These are phyloP conservation scores for Caenorhabditis uteleia DNA, from an alignment of 2,888 invertebrate species.

Conservation along the genomic window DNA sequence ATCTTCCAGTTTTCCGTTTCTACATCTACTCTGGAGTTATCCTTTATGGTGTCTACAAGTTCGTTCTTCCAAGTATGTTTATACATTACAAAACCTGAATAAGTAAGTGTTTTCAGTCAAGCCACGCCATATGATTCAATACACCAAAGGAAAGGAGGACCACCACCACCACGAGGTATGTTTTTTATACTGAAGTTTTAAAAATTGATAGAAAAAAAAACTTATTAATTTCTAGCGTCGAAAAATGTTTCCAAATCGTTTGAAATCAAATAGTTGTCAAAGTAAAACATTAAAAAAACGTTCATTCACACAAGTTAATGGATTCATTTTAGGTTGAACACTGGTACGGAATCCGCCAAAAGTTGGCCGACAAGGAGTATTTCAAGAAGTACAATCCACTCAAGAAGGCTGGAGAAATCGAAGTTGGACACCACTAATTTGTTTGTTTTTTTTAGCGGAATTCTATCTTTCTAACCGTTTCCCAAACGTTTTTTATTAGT, in stretches of 20 bases:
- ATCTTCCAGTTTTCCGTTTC: slow-evolving; percentile 63
- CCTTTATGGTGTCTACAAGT: slow-evolving; percentile 65
- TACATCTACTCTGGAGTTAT: slow-evolving; percentile 66
- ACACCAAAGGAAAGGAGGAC: slow-evolving; percentile 64
- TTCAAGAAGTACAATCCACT: slow-evolving; percentile 66
- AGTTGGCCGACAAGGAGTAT: slow-evolving; percentile 63
- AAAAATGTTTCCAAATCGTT: neutral
- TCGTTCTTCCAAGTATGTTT: slow-evolving; percentile 63
- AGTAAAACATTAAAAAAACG: neutral
- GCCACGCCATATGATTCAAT: slow-evolving; percentile 62
- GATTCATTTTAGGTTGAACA: slow-evolving; percentile 55
- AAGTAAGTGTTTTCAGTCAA: slow-evolving; percentile 60
- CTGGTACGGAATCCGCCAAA: slow-evolving; percentile 66
- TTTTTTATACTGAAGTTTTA: neutral
- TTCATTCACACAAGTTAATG: no score
- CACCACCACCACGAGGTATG: slow-evolving; percentile 64
- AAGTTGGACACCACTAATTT: slow-evolving; percentile 60
- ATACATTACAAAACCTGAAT: neutral
- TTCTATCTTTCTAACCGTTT: slow-evolving; percentile 10
- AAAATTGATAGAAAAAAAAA: neutral
- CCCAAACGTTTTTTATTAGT: slow-evolving; percentile 13
- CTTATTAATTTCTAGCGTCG: neutral
- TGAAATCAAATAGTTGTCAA: slow-evolving; percentile 3
- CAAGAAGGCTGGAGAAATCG: slow-evolving; percentile 59
- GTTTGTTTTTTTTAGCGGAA: slow-evolving; percentile 10